Base-by-base conservation (phyloP, 2,888 invertebrate genomes). In the Molanna angustata region DNA sequence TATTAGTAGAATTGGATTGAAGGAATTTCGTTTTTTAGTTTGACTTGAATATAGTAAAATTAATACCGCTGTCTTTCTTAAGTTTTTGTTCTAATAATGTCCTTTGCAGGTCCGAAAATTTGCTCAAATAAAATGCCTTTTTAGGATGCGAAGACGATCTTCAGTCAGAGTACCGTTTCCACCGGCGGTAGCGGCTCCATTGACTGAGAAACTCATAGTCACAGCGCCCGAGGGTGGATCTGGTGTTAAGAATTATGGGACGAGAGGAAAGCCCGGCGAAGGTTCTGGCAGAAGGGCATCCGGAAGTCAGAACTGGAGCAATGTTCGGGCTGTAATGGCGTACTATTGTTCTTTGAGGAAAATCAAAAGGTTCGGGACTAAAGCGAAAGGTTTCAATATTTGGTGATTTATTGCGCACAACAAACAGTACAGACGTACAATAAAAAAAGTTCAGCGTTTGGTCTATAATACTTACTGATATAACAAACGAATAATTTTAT, bases 301-400 rank as follows among this genome's bases (percentile, higher is more conserved):
- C 61, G 66, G 67, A 60, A 78, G 75, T 69, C 88, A 88, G 78
- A 88, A 87, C 72, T 91, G 90, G 90, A 85, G 86, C 74, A 90
- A 88, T 78, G 84, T 91, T 66, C 83, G 89, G 69, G 90, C 90
- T 66, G 90, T 90, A 69, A 88, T 90, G 88, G 88, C 90, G 68
- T 88, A 90, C 80, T 90, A 90, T 82, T 86, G 88, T 76, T 85
- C 90, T 65, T 84, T 91, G 70, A 83, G 90, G 79, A 88, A 89
- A 80, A 90, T 91, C 78, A 90, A 90, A 86, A 90, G 90, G 90
- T 89, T 80, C 75, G 80, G 65, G 67, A 41, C 37, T 32, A 42
- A 22, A 14, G 48, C 42, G 43, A 41, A 20, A 41, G 52, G 51
- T 39, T 58, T 43, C 37, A n/a, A n/a, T n/a, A n/a, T n/a, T n/a